These are phyloP conservation scores for Aphaenogaster floridana DNA, from an alignment of 1,140 invertebrate genomes.

Conservation along the genomic window DNA sequence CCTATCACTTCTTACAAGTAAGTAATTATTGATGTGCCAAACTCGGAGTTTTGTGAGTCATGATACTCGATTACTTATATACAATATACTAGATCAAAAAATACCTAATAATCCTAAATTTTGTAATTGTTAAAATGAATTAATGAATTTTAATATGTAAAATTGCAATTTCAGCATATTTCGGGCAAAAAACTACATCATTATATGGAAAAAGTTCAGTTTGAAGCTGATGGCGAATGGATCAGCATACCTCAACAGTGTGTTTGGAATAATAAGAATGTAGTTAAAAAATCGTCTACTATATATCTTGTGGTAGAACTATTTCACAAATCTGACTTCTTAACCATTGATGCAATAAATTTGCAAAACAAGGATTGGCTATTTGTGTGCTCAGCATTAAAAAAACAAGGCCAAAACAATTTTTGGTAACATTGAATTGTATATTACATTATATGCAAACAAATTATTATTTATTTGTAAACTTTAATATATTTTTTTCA, in stretches of 20 bases:
- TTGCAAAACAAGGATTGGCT: constrained; percentile 91
- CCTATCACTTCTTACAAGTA: constrained; percentile 89
- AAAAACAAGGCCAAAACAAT: constrained; percentile 86
- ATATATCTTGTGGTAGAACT: constrained; percentile 89
- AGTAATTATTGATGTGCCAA: constrained; percentile 63
- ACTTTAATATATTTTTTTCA: constrained; percentile 80
- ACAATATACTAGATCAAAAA: neutral
- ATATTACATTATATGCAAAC: neutral
- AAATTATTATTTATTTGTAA: constrained; percentile 8
- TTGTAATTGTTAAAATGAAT: neutral
- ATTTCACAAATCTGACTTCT: constrained; percentile 80
- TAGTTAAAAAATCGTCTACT: constrained; percentile 69
- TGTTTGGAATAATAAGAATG: constrained; percentile 79
- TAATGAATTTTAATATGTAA: constrained; percentile 11
- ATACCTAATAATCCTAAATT: neutral
- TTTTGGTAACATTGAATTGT: constrained; percentile 88
- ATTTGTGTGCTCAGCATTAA: constrained; percentile 90
- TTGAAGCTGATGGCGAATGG: constrained; percentile 85
- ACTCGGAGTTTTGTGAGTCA: neutral
- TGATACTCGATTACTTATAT: too few relatives aligned
- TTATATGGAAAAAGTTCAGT: constrained; percentile 76
- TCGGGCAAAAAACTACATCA: constrained; percentile 77
- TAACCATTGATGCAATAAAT: constrained; percentile 88
- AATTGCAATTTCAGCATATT: constrained; percentile 73
- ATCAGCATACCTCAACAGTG: constrained; percentile 85